Evolutionary conservation across 2,888 invertebrate genomes (phyloP).

Genomic region (Furcula furcula): DNA sequence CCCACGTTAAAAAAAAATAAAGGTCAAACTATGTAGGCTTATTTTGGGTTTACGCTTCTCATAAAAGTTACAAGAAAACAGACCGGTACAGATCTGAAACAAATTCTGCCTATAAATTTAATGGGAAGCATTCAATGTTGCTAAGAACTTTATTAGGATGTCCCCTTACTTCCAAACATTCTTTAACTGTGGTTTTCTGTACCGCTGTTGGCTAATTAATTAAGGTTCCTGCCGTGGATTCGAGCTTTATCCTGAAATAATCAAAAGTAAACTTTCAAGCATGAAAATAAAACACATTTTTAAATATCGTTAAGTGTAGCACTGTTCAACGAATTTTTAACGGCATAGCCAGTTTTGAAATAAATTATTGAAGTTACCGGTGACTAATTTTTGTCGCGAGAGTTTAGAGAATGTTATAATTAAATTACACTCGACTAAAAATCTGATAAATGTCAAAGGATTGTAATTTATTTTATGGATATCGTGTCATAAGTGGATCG

Average conservation of each 20-base stretch:
- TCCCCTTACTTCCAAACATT: constrained; percentile 33
- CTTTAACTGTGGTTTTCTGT: constrained; percentile 35
- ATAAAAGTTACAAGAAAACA: no score
- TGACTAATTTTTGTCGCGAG: not conserved
- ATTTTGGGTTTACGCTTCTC: no score
- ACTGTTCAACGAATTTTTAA: constrained; percentile 11
- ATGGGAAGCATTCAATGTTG: constrained; percentile 27
- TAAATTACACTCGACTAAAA: no score
- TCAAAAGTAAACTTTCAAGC: not conserved
- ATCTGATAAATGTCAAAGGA: no score
- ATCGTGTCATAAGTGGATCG: no score
- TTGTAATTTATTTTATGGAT: no score
- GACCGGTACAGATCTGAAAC: constrained; percentile 11
- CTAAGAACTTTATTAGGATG: constrained; percentile 31
- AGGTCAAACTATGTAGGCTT: no score
- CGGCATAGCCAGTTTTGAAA: constrained; percentile 20
- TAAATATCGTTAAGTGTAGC: not conserved
- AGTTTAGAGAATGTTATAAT: no score
- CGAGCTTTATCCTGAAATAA: not conserved
- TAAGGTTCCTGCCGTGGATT: constrained; percentile 23
- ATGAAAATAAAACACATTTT: constrained; percentile 2
- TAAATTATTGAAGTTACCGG: constrained; percentile 14
- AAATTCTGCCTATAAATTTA: constrained; percentile 25
- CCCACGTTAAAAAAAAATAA: no score
- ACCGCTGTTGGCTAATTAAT: constrained; percentile 41